Conservation (phyloP, 2,113 vertebrate genomes). For the Meriones unguiculatus region DNA sequence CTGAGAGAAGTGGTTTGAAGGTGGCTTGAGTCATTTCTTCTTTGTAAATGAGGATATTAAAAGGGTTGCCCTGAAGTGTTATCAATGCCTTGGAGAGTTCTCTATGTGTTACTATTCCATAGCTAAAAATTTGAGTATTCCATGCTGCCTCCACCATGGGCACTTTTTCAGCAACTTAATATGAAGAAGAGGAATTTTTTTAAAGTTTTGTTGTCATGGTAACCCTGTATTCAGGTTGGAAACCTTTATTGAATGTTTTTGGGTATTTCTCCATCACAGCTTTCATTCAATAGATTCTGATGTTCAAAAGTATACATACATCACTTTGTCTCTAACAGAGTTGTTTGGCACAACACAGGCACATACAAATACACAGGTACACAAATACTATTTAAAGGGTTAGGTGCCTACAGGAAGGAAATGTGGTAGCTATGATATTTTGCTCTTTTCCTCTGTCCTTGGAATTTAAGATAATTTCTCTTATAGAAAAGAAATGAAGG, state of each 20-base stretch:
- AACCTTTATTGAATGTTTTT: constrained; percentile 84
- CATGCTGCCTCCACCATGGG: constrained; percentile 56
- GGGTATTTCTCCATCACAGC: constrained; percentile 67
- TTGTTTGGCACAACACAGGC: constrained; percentile 14
- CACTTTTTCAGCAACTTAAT: constrained; percentile 69
- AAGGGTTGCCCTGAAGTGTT: constrained; percentile 60
- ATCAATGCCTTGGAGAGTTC: constrained; percentile 47
- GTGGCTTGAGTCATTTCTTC: not conserved
- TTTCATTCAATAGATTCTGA: constrained; percentile 78
- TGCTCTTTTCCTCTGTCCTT: constrained; percentile 46
- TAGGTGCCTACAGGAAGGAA: constrained; percentile 46
- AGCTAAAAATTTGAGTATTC: constrained; percentile 68
- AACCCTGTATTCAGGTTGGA: constrained; percentile 76
- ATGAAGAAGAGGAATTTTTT: constrained; percentile 60
- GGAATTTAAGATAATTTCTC: constrained; percentile 50
- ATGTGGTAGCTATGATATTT: constrained; percentile 44
- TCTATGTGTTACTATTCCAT: constrained; percentile 63
- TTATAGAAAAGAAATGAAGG: constrained; percentile 52
- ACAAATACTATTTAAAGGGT: not conserved
- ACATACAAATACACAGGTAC: not conserved
- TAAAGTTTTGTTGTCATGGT: constrained; percentile 78
- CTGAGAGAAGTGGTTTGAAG: constrained; percentile 39
- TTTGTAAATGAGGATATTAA: constrained; percentile 67
- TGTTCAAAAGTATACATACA: constrained; percentile 77
- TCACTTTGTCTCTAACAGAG: constrained; percentile 46